Percentiles rank a stretch among this genome's conserved stretches.
phyloP scores from a whole-genome alignment of 2,888 invertebrate genomes.

The Andrena camellia region DNA sequence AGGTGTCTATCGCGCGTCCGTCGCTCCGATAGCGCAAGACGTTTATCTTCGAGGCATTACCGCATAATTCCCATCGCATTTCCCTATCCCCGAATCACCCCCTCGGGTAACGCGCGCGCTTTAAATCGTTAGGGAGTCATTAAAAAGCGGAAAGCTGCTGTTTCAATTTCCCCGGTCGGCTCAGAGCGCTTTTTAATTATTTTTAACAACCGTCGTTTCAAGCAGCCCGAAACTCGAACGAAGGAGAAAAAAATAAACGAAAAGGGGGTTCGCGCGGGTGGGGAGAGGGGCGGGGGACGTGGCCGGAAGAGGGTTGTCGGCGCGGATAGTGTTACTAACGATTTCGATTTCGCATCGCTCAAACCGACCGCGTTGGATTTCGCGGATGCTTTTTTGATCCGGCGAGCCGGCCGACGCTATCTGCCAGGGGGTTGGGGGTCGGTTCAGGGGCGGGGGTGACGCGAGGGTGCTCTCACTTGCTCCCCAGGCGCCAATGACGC shows the following conservation, averaged over 20 bases:
- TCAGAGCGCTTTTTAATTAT: conserved; percentile 46
- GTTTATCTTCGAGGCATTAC: conserved; percentile 12
- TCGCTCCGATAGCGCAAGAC: conserved; percentile 9
- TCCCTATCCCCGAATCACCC: background rate
- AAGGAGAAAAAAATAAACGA: background rate
- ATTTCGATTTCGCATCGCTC: conserved; percentile 78
- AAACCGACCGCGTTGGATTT: conserved; percentile 76
- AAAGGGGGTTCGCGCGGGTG: background rate
- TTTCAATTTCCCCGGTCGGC: conserved; percentile 21
- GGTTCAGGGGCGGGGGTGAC: conserved; percentile 56
- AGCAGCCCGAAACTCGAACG: conserved; percentile 20
- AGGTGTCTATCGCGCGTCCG: conserved; percentile 61
- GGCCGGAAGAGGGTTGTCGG: background rate
- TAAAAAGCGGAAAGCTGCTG: background rate
- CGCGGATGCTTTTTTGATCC: conserved; percentile 84
- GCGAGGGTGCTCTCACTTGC: conserved; percentile 70
- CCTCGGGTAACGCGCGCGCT: background rate
- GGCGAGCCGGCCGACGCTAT: conserved; percentile 45
- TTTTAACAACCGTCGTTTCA: conserved; percentile 46
- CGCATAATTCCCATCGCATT: background rate
- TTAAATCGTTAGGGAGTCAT: conserved; percentile 26
- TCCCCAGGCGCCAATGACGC: conserved; percentile 84
- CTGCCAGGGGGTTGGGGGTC: conserved; percentile 3
- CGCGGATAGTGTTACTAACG: conserved; percentile 56
- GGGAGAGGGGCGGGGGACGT: too few relatives aligned